These are phyloP conservation scores for Conistra vaccinii DNA, from an alignment of 2,888 invertebrate genomes.

Conservation along the genomic window DNA sequence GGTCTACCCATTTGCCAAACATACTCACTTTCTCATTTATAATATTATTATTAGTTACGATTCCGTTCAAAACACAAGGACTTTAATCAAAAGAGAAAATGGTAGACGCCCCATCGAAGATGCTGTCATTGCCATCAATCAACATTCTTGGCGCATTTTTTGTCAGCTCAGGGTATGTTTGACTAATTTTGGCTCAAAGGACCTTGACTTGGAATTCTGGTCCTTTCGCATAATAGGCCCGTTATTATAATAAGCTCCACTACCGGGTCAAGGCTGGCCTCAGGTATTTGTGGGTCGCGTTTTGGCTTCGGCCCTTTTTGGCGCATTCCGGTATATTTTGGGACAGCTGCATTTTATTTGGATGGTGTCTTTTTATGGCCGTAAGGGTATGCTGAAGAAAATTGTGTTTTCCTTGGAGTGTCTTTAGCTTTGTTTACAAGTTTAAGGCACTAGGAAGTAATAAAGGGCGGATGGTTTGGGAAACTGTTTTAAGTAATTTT, in stretches of 20 bases:
- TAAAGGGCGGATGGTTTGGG: not conserved
- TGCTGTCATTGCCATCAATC: conserved; percentile 57
- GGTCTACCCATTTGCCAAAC: too few relatives aligned
- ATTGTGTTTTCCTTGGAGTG: conserved; percentile 12
- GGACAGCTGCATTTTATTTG: conserved; percentile 50
- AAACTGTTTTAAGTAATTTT: not conserved
- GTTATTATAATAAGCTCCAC: conserved; percentile 68
- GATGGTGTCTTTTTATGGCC: conserved; percentile 7
- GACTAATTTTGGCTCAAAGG: conserved; percentile 74
- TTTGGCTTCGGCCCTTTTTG: conserved; percentile 43
- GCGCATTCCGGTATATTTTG: conserved; percentile 50
- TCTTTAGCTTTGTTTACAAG: not conserved
- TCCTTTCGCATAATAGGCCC: conserved; percentile 68
- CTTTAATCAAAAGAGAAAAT: conserved; percentile 10
- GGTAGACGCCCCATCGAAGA: conserved; percentile 9
- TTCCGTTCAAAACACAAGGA: conserved; percentile 4
- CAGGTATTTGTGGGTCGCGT: conserved; percentile 67
- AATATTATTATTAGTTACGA: too few relatives aligned
- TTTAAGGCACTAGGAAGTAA: not conserved
- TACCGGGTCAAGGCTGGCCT: conserved; percentile 76
- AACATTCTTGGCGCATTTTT: conserved; percentile 65
- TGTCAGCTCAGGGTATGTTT: conserved; percentile 58
- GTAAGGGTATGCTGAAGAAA: conserved; percentile 15
- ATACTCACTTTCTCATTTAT: not conserved
- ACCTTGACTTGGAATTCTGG: conserved; percentile 65